phyloP scores from a whole-genome alignment of 2,113 vertebrate species.

The Numida meleagris region DNA sequence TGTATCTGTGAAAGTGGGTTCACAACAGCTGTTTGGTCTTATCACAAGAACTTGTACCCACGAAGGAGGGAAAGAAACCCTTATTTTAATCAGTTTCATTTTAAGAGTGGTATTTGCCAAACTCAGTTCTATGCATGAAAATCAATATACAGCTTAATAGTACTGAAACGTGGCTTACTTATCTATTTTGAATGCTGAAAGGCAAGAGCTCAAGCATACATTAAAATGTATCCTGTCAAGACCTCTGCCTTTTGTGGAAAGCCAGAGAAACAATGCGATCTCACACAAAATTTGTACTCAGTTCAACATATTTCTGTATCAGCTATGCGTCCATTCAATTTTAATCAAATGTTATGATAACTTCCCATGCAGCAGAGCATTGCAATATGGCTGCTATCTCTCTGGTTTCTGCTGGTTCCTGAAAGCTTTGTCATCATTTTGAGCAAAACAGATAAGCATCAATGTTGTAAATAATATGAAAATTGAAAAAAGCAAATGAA shows the following conservation, averaged over 20 bases:
- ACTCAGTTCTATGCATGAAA: neutral
- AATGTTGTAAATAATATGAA: neutral
- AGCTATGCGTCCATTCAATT: neutral
- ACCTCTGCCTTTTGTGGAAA: neutral
- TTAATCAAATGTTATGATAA: neutral
- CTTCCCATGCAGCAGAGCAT: neutral
- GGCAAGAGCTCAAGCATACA: neutral
- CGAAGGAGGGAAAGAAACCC: neutral
- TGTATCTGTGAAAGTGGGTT: neutral
- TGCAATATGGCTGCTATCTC: neutral
- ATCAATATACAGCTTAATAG: neutral
- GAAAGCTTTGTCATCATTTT: neutral
- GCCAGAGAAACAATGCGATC: neutral
- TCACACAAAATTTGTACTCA: neutral
- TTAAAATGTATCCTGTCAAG: neutral
- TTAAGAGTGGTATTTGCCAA: neutral
- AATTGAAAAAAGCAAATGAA: neutral
- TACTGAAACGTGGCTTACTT: neutral
- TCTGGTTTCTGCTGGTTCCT: neutral
- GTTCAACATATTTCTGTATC: neutral
- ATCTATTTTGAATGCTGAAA: neutral
- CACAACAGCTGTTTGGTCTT: neutral
- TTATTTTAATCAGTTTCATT: neutral
- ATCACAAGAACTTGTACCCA: neutral
- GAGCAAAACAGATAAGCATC: neutral